A percentile compares a stretch with the other conserved stretches of the same genome.
Evolutionary conservation across 2,888 invertebrate species (phyloP).

Genomic region (Coremacera marginata): DNA sequence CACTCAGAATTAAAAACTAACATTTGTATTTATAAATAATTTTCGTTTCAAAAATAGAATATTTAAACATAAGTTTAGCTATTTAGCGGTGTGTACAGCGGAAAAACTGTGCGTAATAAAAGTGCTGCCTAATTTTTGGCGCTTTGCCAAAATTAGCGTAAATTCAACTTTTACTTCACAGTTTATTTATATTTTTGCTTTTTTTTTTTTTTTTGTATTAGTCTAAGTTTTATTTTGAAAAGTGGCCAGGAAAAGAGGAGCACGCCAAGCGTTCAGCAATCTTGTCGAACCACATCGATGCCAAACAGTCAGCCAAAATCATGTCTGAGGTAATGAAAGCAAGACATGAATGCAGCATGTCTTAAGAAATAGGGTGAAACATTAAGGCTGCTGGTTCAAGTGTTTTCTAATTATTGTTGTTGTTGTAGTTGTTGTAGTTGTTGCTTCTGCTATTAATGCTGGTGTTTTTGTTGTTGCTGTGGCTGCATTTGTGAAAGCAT

Average conservation of each 20-base stretch:
- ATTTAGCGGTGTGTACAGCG: not conserved
- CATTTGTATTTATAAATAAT: not conserved
- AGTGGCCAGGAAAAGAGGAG: not conserved
- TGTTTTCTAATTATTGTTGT: constrained; percentile 11
- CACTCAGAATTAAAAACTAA: not conserved
- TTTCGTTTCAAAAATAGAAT: not conserved
- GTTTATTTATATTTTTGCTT: not conserved
- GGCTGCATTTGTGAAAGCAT: not conserved
- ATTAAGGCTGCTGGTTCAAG: not conserved
- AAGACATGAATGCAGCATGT: no score
- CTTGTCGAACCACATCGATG: not conserved
- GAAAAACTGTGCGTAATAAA: not conserved
- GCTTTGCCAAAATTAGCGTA: not conserved
- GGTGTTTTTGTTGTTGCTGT: not conserved
- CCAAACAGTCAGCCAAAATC: not conserved
- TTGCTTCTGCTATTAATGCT: not conserved
- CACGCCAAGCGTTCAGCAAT: not conserved
- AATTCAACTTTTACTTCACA: not conserved
- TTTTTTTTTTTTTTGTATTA: not conserved
- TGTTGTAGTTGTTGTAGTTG: not conserved
- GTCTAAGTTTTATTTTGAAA: not conserved
- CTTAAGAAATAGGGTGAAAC: not conserved
- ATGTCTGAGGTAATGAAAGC: no score
- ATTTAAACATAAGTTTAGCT: not conserved
- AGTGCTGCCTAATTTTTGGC: constrained; percentile 16